Base-by-base conservation (phyloP, 2,113 vertebrate genomes). In the Callithrix jacchus region DNA sequence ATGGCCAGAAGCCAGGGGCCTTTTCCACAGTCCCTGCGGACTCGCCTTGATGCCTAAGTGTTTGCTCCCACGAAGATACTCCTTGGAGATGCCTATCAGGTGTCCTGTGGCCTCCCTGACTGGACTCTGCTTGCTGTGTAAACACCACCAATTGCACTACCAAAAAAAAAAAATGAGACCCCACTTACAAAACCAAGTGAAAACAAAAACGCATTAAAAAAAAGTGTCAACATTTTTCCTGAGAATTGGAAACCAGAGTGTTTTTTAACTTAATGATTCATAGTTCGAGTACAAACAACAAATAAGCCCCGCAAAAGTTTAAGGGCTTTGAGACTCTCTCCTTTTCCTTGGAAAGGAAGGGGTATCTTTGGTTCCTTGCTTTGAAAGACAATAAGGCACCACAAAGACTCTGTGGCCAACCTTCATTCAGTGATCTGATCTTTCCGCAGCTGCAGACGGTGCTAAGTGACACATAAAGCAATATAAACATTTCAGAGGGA, bases 321-420 rank as follows among this genome's bases (percentile, higher is more conserved):
- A 49, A 45, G 11, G 23, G 13, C 71, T 96, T 87, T 61, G n/a
- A 54, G 81, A 81, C 61, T 93, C n/a, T 89, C 35, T 64, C 16
- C 40, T 68, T 83, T 32, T 37, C 40, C 74, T 64, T 45, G 32
- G 27, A 68, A 58, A 61, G 6, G 20, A 20, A 10, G 11, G 21
- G 61, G 25, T 42, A 92, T 52, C 83, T 92, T 82, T 37, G 77
- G 30, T 37, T 94, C 45, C 40, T 61, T 49, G 82, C 35, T 91
- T 68, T 94, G 85, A 96, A 89, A 92, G 8, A 81, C 58, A 92
- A 47, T 35, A 64, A 96, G 35, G 68, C 25, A 77, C 14, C 64
- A 58, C 17, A 18, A 42, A 89, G 45, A 76, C 40, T 25, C 32
- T 61, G 58, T 79, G 89, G 83, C 70, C 61, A 70, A 32, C 21